phyloP scores from a whole-genome alignment of 2,797 vertebrate species.

The Buceros bicornis region DNA sequence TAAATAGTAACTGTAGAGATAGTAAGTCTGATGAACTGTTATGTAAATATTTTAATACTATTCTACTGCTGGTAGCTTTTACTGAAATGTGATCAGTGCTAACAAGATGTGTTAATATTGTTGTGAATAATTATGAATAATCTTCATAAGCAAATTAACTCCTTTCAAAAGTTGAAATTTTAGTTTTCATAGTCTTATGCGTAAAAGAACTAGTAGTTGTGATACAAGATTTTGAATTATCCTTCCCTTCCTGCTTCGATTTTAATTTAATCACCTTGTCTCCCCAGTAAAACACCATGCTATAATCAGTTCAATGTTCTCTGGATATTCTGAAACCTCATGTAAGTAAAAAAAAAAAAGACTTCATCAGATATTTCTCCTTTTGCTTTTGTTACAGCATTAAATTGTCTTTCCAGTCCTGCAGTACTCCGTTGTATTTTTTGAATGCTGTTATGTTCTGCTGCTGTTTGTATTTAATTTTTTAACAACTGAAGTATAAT shows the following conservation, averaged over 20 bases:
- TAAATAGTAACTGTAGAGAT: slow-evolving; percentile 2
- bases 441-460: not conserved
- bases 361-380: not conserved
- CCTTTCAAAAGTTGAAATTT: not conserved
- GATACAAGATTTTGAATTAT: not conserved
- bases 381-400: not conserved
- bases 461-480: not conserved
- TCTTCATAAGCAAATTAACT: not conserved
- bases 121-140: slow-evolving; percentile 36
- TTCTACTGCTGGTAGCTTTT: not conserved
- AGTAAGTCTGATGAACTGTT: slow-evolving; percentile 26
- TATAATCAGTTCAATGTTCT: not conserved
- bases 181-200: not conserved
- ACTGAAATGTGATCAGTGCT: slow-evolving; percentile 3
- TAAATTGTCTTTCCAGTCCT: not conserved
- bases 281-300: not conserved
- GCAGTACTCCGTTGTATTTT: not conserved
- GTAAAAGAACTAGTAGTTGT: not conserved
- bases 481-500: not conserved
- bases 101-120: slow-evolving; percentile 24
- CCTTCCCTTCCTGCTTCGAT: not conserved
- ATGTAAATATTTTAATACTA: slow-evolving; percentile 51
- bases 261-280: not conserved
- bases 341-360: not conserved
- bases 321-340: not conserved